Conservation (phyloP, 2,113 vertebrate species). For the Xenopus tropicalis region DNA sequence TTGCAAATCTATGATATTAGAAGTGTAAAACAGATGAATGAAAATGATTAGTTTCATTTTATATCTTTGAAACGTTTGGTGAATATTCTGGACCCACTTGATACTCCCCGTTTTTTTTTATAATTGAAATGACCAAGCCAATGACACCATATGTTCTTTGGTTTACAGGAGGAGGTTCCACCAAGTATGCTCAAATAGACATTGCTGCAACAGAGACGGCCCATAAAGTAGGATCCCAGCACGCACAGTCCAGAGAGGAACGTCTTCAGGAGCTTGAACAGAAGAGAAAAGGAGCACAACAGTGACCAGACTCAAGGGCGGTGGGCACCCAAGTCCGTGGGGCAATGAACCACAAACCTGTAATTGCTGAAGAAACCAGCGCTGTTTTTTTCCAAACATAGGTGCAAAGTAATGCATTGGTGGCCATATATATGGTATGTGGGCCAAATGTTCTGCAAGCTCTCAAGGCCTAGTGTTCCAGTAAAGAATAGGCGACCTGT, state of each 20-base stretch:
- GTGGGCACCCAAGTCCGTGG: constrained; percentile 1
- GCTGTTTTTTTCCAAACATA: constrained; percentile 2
- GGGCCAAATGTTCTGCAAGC: constrained; percentile 9
- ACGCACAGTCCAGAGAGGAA: constrained; percentile 71
- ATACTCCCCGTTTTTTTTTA: no score
- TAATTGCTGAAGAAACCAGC: not conserved
- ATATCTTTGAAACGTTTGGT: no score
- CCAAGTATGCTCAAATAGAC: constrained; percentile 78
- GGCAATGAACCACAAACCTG: not conserved
- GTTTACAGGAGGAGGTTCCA: constrained; percentile 65
- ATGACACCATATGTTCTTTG: not conserved
- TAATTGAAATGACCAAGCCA: not conserved
- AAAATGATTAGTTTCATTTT: no score
- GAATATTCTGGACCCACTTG: no score
- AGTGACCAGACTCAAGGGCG: constrained; percentile 51
- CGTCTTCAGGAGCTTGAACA: constrained; percentile 73
- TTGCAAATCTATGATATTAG: no score
- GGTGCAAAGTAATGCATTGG: not conserved
- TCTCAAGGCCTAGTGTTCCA: not conserved
- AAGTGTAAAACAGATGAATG: no score
- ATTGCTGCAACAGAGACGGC: constrained; percentile 74
- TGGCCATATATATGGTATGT: constrained; percentile 1
- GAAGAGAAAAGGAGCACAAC: constrained; percentile 61
- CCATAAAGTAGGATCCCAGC: constrained; percentile 74
- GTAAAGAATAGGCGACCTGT: no score